A percentile compares a stretch with the other conserved stretches of the same genome.
phyloP scores from a whole-genome alignment of 1,140 invertebrate species.

The Diuraphis noxia region DNA sequence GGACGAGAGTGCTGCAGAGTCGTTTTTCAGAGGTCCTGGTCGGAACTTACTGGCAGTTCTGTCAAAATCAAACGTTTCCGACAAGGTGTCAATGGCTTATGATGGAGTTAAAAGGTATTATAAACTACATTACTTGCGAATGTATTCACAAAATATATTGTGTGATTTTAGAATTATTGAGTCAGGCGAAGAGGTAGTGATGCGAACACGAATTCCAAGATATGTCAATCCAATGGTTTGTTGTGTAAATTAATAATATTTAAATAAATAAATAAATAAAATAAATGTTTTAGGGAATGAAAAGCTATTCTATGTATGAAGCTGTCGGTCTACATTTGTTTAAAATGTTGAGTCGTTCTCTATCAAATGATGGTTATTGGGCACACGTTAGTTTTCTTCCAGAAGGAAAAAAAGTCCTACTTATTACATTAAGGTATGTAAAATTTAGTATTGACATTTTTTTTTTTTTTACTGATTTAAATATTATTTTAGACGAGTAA shows the following conservation, averaged over 20 bases:
- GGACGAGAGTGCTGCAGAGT: conserved; percentile 29
- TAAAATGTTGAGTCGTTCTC: conserved; percentile 52
- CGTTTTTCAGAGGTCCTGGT: conserved; percentile 47
- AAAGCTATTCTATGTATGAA: conserved; percentile 68
- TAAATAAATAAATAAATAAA: not conserved
- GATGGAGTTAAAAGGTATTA: conserved; percentile 43
- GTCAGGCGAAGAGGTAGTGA: conserved; percentile 70
- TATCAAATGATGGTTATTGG: conserved; percentile 70
- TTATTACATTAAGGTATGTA: conserved; percentile 67
- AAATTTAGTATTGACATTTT: not conserved
- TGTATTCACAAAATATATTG: not conserved
- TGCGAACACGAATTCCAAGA: conserved; percentile 71
- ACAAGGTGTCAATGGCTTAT: conserved; percentile 49
- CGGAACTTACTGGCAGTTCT: conserved; percentile 43
- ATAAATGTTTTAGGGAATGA: conserved; percentile 65
- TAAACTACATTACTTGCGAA: not conserved
- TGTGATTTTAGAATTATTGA: conserved; percentile 66
- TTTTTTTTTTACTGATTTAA: not conserved
- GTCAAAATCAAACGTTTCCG: conserved; percentile 48
- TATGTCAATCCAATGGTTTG: conserved; percentile 67
- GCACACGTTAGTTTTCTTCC: conserved; percentile 70
- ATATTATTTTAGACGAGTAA: conserved; percentile 68
- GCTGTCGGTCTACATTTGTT: conserved; percentile 69
- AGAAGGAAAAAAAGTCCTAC: conserved; percentile 63
- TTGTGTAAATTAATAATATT: not conserved